Base-by-base conservation (phyloP, 2,797 vertebrate species). In the Smutsia temminckii region DNA sequence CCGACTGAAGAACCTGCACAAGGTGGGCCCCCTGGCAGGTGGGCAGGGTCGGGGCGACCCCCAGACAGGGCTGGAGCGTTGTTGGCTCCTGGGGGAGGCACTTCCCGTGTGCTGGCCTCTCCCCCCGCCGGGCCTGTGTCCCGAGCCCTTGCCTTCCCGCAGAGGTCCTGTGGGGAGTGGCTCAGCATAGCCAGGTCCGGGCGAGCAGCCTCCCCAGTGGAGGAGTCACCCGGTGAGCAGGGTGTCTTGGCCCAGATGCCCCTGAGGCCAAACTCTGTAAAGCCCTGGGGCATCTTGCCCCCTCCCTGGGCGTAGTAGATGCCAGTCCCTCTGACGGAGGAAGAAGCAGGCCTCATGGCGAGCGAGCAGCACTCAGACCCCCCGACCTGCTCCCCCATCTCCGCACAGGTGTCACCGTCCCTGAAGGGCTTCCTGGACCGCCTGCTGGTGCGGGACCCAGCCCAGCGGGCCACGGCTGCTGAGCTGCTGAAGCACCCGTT, bases 391-490 rank as follows among this genome's bases (percentile, higher is more conserved):
- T 27, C 25, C 8, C 29, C 46, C 11, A 0, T 1, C 29, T 66
- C 46, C 40, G 8, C 2, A 0, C 96, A 99, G 99, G 99, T 99
- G 0, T 99, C 99, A 0, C 99, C 99, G 0, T 98, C 99, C 72
- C 99, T 99, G 59, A 99, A 99, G 91, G 99, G 99, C 89, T 99
- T 99, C 97, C 98, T 99, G 96, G 99, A 99, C 97, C 98, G 99
- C 89, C 98, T 99, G 99, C 93, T 99, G 97, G 99, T 99, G 69
- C 98, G 99, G 8, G 99, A 99, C 95, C 99, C 99, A 0, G 97
- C 98, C 51, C 99, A 99, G 97, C 98, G 99, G 84, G 99, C 99
- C 96, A 97, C 99, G 0, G 99, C 99, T 13, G 98, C 97, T 0
- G 99, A 99, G 98, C 99, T 99, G 29, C 98, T 99, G 95, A 99